Evolutionary conservation across 2,113 vertebrate species (phyloP).

Genomic region (Perca fluviatilis): DNA sequence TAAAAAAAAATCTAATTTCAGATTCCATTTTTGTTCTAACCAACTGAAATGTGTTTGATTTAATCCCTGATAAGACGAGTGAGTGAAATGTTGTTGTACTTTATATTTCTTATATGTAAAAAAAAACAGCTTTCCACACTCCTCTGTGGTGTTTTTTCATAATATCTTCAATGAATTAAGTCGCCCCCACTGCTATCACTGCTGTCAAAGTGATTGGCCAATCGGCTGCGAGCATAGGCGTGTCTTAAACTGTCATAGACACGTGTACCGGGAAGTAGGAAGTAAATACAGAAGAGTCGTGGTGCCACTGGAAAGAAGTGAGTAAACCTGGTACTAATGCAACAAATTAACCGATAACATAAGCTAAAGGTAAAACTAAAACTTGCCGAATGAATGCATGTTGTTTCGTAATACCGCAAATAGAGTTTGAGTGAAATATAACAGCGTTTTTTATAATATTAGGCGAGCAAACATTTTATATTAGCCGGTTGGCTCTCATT

Average conservation of each 20-base stretch:
- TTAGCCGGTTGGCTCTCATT: background rate
- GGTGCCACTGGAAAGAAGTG: slow-evolving; percentile 59
- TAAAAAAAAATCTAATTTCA: background rate
- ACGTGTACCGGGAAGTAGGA: slow-evolving; percentile 87
- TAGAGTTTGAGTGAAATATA: background rate
- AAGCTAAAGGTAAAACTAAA: background rate
- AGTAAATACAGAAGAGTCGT: slow-evolving; percentile 77
- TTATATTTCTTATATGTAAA: background rate
- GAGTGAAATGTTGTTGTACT: background rate
- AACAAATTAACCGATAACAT: background rate
- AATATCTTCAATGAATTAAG: background rate
- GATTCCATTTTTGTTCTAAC: background rate
- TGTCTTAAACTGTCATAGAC: slow-evolving; percentile 62
- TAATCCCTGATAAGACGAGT: background rate
- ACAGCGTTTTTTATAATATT: accelerated
- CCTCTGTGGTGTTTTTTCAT: background rate
- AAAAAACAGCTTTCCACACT: background rate
- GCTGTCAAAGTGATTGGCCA: slow-evolving; percentile 35
- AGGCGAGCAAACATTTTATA: background rate
- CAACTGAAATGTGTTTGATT: background rate
- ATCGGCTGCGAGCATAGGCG: slow-evolving; percentile 59
- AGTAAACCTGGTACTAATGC: slow-evolving; percentile 47
- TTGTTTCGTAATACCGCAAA: background rate
- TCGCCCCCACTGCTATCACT: accelerated
- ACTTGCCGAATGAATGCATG: background rate